Percentiles rank a stretch among this genome's conserved stretches.
These are phyloP conservation scores for Phortica variegata DNA, from an alignment of 1,140 invertebrate species.

Conservation along the genomic window DNA sequence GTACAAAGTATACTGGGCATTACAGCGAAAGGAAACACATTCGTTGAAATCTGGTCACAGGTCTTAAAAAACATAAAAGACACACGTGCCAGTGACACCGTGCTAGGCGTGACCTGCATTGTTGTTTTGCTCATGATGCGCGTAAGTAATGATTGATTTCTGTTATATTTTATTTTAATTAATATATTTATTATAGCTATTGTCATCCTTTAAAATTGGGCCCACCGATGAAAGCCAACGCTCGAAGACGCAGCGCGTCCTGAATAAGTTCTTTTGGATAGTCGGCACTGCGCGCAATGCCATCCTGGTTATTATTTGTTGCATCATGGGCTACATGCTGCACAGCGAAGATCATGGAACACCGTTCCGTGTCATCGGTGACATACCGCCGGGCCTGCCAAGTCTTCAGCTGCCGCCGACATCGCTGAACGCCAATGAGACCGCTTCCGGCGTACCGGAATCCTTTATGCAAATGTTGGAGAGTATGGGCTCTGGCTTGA, in stretches of 20 bases:
- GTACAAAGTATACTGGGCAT: slow-evolving; percentile 83
- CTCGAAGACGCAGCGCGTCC: slow-evolving; percentile 57
- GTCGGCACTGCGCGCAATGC: slow-evolving; percentile 74
- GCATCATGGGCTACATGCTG: slow-evolving; percentile 63
- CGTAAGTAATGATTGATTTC: too few relatives aligned
- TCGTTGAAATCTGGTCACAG: slow-evolving; percentile 71
- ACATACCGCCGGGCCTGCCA: slow-evolving; percentile 71
- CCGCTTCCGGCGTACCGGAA: slow-evolving; percentile 21
- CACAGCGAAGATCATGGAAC: slow-evolving; percentile 51
- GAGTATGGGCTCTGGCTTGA: slow-evolving; percentile 71
- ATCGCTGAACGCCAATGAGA: slow-evolving; percentile 60
- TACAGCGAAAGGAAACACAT: slow-evolving; percentile 70
- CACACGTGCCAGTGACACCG: slow-evolving; percentile 67
- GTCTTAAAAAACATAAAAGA: slow-evolving; percentile 65
- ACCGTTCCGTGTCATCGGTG: slow-evolving; percentile 57
- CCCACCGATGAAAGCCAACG: slow-evolving; percentile 58
- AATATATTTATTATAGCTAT: slow-evolving; percentile 11
- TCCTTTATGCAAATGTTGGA: slow-evolving; percentile 69
- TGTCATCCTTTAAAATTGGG: slow-evolving; percentile 61
- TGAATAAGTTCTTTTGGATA: slow-evolving; percentile 66
- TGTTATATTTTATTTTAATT: slow-evolving; percentile 1
- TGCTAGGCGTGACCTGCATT: slow-evolving; percentile 73
- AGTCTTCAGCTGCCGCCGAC: slow-evolving; percentile 66
- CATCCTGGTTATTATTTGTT: slow-evolving; percentile 70
- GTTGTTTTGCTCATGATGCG: slow-evolving; percentile 61